Evolutionary conservation across 37 sponge, comb jelly and placozoan species (phyloP), one percentile per base, ranked within the genome.

Genomic region (Oopsacas minuta): DNA sequence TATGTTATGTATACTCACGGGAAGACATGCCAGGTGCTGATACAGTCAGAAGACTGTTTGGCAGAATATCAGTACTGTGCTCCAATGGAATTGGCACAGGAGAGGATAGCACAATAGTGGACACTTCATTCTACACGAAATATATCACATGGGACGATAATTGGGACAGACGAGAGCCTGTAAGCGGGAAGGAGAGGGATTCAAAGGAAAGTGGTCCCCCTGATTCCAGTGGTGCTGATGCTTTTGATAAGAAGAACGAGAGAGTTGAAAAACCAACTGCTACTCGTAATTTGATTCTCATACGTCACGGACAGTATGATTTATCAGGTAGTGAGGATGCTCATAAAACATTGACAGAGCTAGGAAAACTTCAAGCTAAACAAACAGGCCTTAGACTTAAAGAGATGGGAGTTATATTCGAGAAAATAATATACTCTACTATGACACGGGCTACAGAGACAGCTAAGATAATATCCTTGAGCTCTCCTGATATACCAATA

Each of bases 281-380:
- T 30, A 84, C 87, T 15, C 52, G 95, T 17, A 86, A 89, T 53
- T 38, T 94, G 32, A 88, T 94, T 39, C 85, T 94, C 23, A 89
- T 94, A 49, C 84, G 95, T 20, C 95, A 94, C 51, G 95, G 95
- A 0, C 92, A 94, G 82, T 94, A 91, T 82, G 91, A 90, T 82
- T 38, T 82, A 85, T 38, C 81, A 22, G 87, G 81, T 22, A 39
- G 86, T 0, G 88, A 85, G 35, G 85, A 90, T 3, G 85, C 53
- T 12, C 82, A 88, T 82, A 53, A 83, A 37, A 75, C 69, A 0
- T 88, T 93, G 36, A 93, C 92, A 28, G 93, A 91, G 36, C 52
- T 91, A 53, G 97, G 97, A 15, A 42, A 89, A 28, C 28, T 85
- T 81, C 97, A 97, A 84, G 97, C 97, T 0, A 82, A 37, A 10